Base-by-base conservation (phyloP, 1,140 invertebrate genomes). In the Pseudomyrmex flavicornis region DNA sequence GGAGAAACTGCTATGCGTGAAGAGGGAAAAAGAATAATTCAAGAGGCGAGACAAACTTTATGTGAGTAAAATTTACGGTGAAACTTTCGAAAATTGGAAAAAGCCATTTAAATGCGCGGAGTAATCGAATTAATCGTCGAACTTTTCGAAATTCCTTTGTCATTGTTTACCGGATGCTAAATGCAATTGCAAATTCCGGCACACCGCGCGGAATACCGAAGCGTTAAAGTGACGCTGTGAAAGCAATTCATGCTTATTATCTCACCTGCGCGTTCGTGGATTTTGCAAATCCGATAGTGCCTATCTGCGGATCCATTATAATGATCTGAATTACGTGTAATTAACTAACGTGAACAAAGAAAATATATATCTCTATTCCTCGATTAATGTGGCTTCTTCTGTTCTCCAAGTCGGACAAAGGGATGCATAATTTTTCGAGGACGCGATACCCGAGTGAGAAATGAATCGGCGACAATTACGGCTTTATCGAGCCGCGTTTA, bases 271-370 rank as follows among this genome's bases (percentile, higher is more conserved):
- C 48, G 66, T 70, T 80, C 22, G 35, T 72, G 44, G 44, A 80
- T 80, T 80, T 59, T 50, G 54, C 46, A 80, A 59, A 70, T 10
- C 44, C 44, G 15, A 15, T 35, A 10, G 50, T 44, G 59, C 50
- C 50, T 52, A 10, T 52, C 50, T 52, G 59, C 12, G 44, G 12
- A 70, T 70, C 22, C 35, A 80, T 80, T 80, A 80, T 50, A 20
- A 44, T 59, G 20, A 80, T 80, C 13, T 80, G 20, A 80, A 80
- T 80, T 80, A 50, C 66, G 66, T 80, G 12, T 59, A 79, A 79
- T 79, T 70, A 79, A 79, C 63, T 69, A 35, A 58, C 9, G 10
- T 7, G 76, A 59, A 70, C 54, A 70, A 69, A 79, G 65, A 48
- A 20, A 70, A 79, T 79, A 69, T 26, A 79, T 79, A 69, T 26